Conservation (phyloP, 2,113 vertebrate species). For the Lucifuga dentata region DNA sequence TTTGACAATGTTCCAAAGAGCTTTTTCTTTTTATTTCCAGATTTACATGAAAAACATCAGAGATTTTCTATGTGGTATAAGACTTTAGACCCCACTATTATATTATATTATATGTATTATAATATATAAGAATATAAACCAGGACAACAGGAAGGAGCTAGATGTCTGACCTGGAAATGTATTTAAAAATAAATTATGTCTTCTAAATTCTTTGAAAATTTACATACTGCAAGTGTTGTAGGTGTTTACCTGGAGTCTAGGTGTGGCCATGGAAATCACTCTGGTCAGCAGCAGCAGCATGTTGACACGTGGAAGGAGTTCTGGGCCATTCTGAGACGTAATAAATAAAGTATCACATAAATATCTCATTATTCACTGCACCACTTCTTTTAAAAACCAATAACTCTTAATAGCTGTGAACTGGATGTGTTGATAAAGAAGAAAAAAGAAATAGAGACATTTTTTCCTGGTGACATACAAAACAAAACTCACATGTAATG, state of each 20-base stretch:
- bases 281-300: conserved; percentile 92
- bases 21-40: no score
- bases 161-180: neutral
- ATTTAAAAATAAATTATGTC: neutral
- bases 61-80: no score
- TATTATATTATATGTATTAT: no score
- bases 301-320: conserved; percentile 92
- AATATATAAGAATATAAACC: no score
- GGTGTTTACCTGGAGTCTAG: conserved; percentile 89
- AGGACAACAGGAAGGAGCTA: neutral
- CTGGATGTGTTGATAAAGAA: no score
- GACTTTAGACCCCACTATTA: no score
- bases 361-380: neutral
- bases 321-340: conserved; percentile 88
- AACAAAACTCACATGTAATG: neutral
- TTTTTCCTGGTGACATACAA: neutral
- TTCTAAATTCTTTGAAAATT: neutral
- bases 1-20: no score
- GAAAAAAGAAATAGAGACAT: neutral
- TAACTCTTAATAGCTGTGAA: neutral
- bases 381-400: neutral
- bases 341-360: neutral
- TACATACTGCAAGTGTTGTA: neutral
- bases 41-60: no score
- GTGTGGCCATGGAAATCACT: conserved; percentile 89